Percentiles rank a stretch among this genome's conserved stretches.
Conservation (phyloP, 2,797 vertebrate species). For the Huso huso region DNA sequence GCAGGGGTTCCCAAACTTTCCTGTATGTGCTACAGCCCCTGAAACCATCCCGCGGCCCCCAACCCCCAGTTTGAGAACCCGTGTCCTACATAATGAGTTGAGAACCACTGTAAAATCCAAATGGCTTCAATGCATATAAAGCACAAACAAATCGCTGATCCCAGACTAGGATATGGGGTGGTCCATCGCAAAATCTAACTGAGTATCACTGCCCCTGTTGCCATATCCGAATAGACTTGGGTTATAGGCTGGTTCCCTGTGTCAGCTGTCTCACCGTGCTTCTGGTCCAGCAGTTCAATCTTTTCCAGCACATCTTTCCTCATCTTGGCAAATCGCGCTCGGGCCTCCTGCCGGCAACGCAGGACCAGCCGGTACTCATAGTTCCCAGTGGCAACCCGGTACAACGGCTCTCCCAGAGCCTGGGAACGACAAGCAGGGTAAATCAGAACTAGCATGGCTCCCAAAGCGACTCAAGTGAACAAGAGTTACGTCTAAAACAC, state of each 20-base stretch:
- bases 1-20: too few relatives aligned
- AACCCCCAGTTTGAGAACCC: too few relatives aligned
- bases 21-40: too few relatives aligned
- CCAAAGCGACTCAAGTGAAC: not conserved
- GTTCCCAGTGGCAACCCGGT: constrained; percentile 92
- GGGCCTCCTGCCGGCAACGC: constrained; percentile 92
- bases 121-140: too few relatives aligned
- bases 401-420: constrained; percentile 90
- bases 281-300: constrained; percentile 95
- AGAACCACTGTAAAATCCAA: not conserved
- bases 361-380: constrained; percentile 93
- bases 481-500: too few relatives aligned
- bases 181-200: too few relatives aligned
- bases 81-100: too few relatives aligned
- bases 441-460: not conserved
- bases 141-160: too few relatives aligned
- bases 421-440: constrained; percentile 30
- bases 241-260: too few relatives aligned
- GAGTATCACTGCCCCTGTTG: too few relatives aligned
- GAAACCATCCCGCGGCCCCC: too few relatives aligned
- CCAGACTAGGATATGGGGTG: not conserved
- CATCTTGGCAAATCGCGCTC: constrained; percentile 90
- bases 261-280: constrained; percentile 69
- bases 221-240: too few relatives aligned
- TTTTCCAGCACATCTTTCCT: constrained; percentile 96